Percentiles rank a stretch among this genome's conserved stretches.
These are phyloP conservation scores for Lutjanus argentimaculatus DNA, from an alignment of 2,797 vertebrate species.

Conservation along the genomic window DNA sequence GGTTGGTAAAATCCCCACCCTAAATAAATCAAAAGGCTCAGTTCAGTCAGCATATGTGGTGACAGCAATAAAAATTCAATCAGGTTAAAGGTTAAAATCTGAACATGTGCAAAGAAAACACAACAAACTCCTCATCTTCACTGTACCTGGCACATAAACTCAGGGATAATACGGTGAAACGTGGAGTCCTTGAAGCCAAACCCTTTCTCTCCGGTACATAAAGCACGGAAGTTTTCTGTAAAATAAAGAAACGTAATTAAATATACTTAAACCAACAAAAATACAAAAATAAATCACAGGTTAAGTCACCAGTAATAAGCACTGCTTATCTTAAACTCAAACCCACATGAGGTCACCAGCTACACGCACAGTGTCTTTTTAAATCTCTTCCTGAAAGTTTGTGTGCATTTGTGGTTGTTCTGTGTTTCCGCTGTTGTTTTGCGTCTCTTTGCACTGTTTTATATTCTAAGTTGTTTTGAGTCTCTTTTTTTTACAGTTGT, in stretches of 20 bases:
- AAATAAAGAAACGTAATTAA: background rate
- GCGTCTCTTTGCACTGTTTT: no score
- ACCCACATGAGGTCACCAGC: no score
- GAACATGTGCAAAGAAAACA: background rate
- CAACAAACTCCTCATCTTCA: background rate
- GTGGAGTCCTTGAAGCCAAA: background rate
- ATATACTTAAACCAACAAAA: no score
- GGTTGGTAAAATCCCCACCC: background rate
- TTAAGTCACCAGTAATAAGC: no score
- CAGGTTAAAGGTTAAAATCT: background rate
- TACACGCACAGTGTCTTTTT: no score
- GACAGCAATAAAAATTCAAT: background rate
- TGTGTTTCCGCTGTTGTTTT: no score
- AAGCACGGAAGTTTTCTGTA: conserved; percentile 11
- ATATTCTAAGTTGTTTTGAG: no score
- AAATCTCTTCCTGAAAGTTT: no score
- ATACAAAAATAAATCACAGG: no score
- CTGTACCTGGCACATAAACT: conserved; percentile 7
- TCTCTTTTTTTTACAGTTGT: no score
- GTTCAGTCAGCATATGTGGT: background rate
- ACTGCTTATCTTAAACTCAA: no score
- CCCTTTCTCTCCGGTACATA: conserved; percentile 19
- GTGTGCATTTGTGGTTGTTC: no score
- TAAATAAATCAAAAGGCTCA: background rate
- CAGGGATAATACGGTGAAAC: conserved; percentile 1